Evolutionary conservation across 2,888 invertebrate genomes (phyloP), one percentile per base, ranked within the genome.

Genomic region (Acleris cristana): DNA sequence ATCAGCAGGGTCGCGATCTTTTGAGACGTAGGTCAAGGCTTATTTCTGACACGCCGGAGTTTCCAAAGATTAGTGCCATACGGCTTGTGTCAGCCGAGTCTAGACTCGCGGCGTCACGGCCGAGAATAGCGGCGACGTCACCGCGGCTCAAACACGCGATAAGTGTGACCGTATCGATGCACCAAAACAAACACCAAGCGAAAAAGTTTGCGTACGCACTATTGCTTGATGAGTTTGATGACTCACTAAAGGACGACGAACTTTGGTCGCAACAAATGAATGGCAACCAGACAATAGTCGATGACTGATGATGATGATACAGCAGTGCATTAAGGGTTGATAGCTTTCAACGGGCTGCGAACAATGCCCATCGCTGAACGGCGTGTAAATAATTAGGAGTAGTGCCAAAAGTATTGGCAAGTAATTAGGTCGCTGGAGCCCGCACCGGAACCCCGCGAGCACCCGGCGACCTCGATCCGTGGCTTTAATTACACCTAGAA

Each of bases 41-140:
- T 19, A 26, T 54, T 54, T 49, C 48, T 40, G 54, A 54, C 18
- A 21, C 34, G 7, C 48, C 8, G 5, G 48, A 8, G 6, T n/a
- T 16, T n/a, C 7, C 48, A 8, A 48, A 16, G 18, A 48, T 18
- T 18, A 48, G 48, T 48, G 48, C 18, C 48, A 3, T 48, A 18
- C 48, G 16, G 1, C 48, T 48, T 58, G 19, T 23, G 44, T 18
- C 12, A 52, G 51, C 40, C 26, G 21, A 26, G 53, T 61, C 61
- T 59, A 49, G 59, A 30, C 45, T 26, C 51, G 52, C 26, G n/a
- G 45, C 51, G 51, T 55, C 44, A 65, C 30, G 51, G 2, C 55
- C 65, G 19, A 21, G 51, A 65, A 65, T 65, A 65, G 40, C 60
- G 55, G 49, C 4, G 30, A 14, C 59, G 65, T 60, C 65, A 65